These are phyloP conservation scores for Serripes groenlandicus DNA, from an alignment of 2,888 invertebrate genomes.

Conservation along the genomic window DNA sequence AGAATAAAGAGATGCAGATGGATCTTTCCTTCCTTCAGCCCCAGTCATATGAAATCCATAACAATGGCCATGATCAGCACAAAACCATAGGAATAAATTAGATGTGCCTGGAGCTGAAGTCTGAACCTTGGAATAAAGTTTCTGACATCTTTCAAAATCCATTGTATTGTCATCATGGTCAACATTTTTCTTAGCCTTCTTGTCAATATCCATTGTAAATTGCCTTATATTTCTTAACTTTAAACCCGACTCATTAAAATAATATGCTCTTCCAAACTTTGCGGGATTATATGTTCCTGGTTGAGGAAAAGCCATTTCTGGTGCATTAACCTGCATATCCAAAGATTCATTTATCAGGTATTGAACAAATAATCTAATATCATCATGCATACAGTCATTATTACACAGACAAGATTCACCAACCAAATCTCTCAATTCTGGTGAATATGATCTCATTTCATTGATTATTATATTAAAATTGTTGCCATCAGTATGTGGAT, in stretches of 20 bases:
- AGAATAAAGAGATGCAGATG: constrained; percentile 44
- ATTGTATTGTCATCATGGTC: constrained; percentile 35
- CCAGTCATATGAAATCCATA: constrained; percentile 54
- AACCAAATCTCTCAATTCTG: not conserved
- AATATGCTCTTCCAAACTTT: not conserved
- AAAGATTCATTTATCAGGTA: constrained; percentile 13
- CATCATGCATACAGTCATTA: not conserved
- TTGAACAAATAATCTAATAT: not conserved
- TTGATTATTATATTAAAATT: not conserved
- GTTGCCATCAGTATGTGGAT: not conserved
- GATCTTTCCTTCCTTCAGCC: constrained; percentile 46
- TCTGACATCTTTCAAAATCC: constrained; percentile 21
- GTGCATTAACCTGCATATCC: not conserved
- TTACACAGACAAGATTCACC: not conserved
- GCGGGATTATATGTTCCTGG: constrained; percentile 34
- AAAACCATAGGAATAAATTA: constrained; percentile 31
- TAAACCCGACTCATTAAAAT: too few species aligned
- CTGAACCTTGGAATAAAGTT: not conserved
- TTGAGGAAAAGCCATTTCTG: constrained; percentile 8
- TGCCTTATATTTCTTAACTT: constrained; percentile 1
- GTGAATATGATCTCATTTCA: not conserved
- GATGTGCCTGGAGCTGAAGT: constrained; percentile 38
- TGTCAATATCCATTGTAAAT: constrained; percentile 27
- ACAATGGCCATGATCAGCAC: constrained; percentile 42
- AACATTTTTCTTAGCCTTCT: constrained; percentile 18